Conservation (phyloP, 2,888 invertebrate genomes). For the Poecilus cupreus region DNA sequence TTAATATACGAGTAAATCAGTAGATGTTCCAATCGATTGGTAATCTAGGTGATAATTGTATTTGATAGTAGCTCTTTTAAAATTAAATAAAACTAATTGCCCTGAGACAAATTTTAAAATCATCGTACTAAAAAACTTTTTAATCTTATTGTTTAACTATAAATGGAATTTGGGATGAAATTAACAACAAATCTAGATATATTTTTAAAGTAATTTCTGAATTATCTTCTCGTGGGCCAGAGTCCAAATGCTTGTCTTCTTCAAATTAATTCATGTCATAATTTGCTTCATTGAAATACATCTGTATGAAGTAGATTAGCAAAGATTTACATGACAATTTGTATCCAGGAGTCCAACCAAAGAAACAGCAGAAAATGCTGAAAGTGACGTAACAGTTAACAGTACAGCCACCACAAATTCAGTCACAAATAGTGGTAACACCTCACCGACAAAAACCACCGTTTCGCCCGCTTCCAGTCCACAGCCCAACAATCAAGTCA, state of each 20-base stretch:
- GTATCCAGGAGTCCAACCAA: slow-evolving; percentile 67
- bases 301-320: slow-evolving; percentile 23
- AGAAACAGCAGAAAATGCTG: slow-evolving; percentile 63
- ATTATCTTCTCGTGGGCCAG: background rate
- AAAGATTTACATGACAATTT: slow-evolving; percentile 42
- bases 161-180: background rate
- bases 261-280: slow-evolving; percentile 9
- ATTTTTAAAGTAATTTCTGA: background rate
- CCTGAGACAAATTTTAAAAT: background rate
- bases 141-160: no score
- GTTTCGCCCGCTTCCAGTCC: slow-evolving; percentile 69
- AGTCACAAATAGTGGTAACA: slow-evolving; percentile 65
- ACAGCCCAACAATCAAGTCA: slow-evolving; percentile 72
- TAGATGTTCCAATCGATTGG: no score
- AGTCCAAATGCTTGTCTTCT: slow-evolving; percentile 35
- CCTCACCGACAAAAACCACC: slow-evolving; percentile 67
- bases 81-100: no score
- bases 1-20: no score
- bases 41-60: no score
- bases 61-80: no score
- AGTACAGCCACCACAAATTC: slow-evolving; percentile 58
- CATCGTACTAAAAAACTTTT: no score
- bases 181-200: background rate
- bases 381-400: slow-evolving; percentile 25
- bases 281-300: slow-evolving; percentile 37